Conservation (phyloP, 2,888 invertebrate species). For the Lysandra bellargus region DNA sequence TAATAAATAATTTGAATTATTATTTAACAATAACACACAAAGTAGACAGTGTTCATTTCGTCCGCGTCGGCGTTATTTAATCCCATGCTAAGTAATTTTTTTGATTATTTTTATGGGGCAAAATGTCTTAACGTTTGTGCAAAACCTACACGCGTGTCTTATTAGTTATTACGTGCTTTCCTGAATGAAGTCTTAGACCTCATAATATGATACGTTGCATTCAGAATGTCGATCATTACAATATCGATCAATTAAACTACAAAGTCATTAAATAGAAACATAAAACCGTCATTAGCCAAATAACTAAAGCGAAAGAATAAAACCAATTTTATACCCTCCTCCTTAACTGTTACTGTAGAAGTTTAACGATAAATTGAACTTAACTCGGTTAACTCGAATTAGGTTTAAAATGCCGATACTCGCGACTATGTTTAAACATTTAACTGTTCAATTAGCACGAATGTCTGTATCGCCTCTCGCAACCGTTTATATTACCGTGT, state of each 20-base stretch:
- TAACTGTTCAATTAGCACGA: neutral
- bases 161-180: too few species aligned
- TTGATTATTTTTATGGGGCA: too few species aligned
- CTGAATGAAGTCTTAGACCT: neutral
- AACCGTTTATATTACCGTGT: neutral
- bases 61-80: too few species aligned
- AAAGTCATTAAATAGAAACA: neutral
- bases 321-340: neutral
- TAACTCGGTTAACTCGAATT: neutral
- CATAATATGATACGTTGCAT: neutral
- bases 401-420: neutral
- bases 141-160: too few species aligned
- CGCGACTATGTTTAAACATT: neutral
- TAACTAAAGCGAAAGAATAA: neutral
- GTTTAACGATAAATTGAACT: constrained; percentile 8
- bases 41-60: too few species aligned
- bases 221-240: neutral
- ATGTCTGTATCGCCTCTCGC: neutral
- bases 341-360: neutral
- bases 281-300: neutral
- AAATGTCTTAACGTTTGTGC: too few species aligned
- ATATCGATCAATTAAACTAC: neutral
- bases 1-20: too few species aligned
- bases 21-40: too few species aligned
- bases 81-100: too few species aligned